These are phyloP conservation scores for Chaenodraco wilsoni DNA, from an alignment of 2,797 vertebrate genomes.

Conservation along the genomic window DNA sequence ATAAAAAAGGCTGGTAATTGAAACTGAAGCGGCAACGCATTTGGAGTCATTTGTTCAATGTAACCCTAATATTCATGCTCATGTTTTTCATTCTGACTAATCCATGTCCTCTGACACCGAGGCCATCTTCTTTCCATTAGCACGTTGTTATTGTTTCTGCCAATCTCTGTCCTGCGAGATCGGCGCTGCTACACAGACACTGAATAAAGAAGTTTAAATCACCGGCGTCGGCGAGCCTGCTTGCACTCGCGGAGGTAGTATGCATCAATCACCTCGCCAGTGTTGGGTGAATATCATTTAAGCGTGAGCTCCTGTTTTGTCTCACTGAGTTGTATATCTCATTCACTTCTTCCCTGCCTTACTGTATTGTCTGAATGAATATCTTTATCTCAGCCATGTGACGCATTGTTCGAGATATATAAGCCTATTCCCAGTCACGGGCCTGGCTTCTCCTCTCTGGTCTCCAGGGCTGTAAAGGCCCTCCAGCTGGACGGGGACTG, in stretches of 20 bases:
- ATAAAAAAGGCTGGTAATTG: slow-evolving; percentile 66
- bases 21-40: slow-evolving; percentile 72
- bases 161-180: slow-evolving; percentile 67
- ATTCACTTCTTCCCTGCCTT: slow-evolving; percentile 49
- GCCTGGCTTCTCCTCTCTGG: slow-evolving; percentile 33
- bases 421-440: slow-evolving; percentile 40
- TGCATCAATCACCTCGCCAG: slow-evolving; percentile 62
- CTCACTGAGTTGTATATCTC: slow-evolving; percentile 63
- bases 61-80: slow-evolving; percentile 72
- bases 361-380: slow-evolving; percentile 59
- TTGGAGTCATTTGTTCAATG: slow-evolving; percentile 73
- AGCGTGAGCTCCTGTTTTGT: slow-evolving; percentile 66
- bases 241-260: slow-evolving; percentile 52
- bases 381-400: slow-evolving; percentile 57
- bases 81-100: slow-evolving; percentile 76
- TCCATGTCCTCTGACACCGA: slow-evolving; percentile 76
- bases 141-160: slow-evolving; percentile 78
- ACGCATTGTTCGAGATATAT: slow-evolving; percentile 56
- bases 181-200: slow-evolving; percentile 43
- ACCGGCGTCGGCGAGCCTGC: slow-evolving; percentile 33
- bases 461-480: slow-evolving; percentile 49
- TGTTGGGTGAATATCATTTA: slow-evolving; percentile 68
- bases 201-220: slow-evolving; percentile 74
- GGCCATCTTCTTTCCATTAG: slow-evolving; percentile 69
- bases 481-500: slow-evolving; percentile 50